Percentiles rank a stretch among this genome's conserved stretches.
These are phyloP conservation scores for Pitta sordida DNA, from an alignment of 2,113 vertebrate species.

Conservation along the genomic window DNA sequence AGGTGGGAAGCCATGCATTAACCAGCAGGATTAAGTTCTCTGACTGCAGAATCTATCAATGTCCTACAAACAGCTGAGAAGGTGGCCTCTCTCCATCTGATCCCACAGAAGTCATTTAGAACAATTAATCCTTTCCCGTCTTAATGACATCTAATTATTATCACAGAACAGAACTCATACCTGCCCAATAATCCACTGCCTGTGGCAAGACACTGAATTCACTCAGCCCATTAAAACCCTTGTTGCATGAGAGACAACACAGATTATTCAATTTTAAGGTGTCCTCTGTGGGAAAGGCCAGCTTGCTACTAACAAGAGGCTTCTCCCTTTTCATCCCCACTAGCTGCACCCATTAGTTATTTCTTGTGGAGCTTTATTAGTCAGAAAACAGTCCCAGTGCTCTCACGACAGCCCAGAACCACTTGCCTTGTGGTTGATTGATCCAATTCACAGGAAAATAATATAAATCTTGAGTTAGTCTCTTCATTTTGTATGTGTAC, in stretches of 20 bases:
- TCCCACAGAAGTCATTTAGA: neutral
- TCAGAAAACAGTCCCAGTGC: neutral
- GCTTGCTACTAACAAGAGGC: neutral
- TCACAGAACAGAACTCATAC: neutral
- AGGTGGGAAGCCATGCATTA: neutral
- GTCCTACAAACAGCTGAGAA: neutral
- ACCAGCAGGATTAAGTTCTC: neutral
- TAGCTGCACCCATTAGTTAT: neutral
- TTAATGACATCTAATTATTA: neutral
- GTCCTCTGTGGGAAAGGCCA: neutral
- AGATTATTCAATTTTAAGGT: neutral
- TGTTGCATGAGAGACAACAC: neutral
- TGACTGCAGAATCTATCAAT: neutral
- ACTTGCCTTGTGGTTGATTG: neutral
- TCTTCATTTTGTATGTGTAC: neutral
- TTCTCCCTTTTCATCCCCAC: neutral
- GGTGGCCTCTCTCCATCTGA: neutral
- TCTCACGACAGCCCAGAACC: neutral
- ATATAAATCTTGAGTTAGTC: neutral
- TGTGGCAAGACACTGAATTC: neutral
- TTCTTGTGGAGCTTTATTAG: neutral
- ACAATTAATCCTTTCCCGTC: neutral
- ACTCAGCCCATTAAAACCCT: neutral
- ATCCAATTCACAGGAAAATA: neutral
- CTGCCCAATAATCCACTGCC: neutral